Percentiles rank a stretch among this genome's conserved stretches.
These are phyloP conservation scores for Rhopalosiphum maidis DNA, from an alignment of 1,140 invertebrate species.

Conservation along the genomic window DNA sequence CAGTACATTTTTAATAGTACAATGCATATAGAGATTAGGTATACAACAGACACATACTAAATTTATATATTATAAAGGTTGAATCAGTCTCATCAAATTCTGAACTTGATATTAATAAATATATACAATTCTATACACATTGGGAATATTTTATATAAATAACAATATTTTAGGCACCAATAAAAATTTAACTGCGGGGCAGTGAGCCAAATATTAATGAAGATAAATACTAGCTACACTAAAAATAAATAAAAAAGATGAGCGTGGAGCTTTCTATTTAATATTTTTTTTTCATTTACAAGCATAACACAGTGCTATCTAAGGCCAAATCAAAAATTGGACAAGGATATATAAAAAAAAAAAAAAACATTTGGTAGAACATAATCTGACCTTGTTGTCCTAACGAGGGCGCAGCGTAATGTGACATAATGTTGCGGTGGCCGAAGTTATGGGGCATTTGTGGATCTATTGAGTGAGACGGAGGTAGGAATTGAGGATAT, in stretches of 20 bases:
- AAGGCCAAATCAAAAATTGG: constrained; percentile 59
- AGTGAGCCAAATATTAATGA: constrained; percentile 21
- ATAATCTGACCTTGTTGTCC: constrained; percentile 58
- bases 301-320: constrained; percentile 28
- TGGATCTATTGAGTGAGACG: constrained; percentile 74
- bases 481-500: constrained; percentile 88
- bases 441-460: constrained; percentile 62
- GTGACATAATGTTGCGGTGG: constrained; percentile 60
- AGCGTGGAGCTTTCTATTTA: constrained; percentile 12
- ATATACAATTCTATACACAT: background rate
- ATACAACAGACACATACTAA: background rate
- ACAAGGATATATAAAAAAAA: constrained; percentile 59
- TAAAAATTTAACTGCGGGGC: background rate
- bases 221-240: constrained; percentile 13
- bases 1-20: background rate
- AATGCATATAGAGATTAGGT: background rate
- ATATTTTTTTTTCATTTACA: constrained; percentile 31
- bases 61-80: background rate
- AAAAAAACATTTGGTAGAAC: constrained; percentile 52
- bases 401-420: constrained; percentile 58
- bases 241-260: constrained; percentile 37
- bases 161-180: background rate
- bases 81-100: background rate
- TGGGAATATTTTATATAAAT: background rate
- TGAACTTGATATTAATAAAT: background rate